A percentile compares a stretch with the other conserved stretches of the same genome.
Conservation (phyloP, 2,888 invertebrate genomes). For the Himalopsyche tibetana region DNA sequence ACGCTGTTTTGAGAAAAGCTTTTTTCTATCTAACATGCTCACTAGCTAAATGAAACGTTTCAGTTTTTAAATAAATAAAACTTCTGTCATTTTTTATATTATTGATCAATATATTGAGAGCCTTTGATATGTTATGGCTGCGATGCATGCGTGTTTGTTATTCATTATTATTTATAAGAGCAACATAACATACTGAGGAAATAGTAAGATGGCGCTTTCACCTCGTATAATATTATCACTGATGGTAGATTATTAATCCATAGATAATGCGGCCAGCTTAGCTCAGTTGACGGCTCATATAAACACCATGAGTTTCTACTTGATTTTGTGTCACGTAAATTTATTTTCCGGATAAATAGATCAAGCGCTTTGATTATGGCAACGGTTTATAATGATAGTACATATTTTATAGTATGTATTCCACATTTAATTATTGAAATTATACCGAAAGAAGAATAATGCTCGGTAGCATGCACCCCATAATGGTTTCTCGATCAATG, state of each 20-base stretch:
- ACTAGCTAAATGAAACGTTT: too few relatives aligned
- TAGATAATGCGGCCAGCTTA: background rate
- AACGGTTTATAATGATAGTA: too few relatives aligned
- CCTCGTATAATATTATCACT: constrained; percentile 22
- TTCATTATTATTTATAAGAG: constrained; percentile 14
- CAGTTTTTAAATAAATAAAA: too few relatives aligned
- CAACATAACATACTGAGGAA: constrained; percentile 18
- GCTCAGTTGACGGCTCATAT: background rate
- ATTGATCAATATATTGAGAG: background rate
- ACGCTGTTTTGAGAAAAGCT: too few relatives aligned
- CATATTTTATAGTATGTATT: too few relatives aligned
- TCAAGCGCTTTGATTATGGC: background rate
- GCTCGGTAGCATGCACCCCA: too few relatives aligned
- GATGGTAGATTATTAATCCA: constrained; percentile 17
- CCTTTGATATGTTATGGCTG: background rate
- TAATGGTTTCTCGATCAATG: too few relatives aligned
- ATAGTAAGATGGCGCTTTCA: constrained; percentile 15
- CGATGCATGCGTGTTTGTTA: background rate
- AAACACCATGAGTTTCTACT: background rate
- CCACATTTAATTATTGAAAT: too few relatives aligned
- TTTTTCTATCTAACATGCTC: too few relatives aligned
- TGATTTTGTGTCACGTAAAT: background rate
- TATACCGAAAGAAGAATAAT: too few relatives aligned
- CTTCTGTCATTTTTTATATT: too few relatives aligned
- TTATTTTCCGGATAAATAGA: constrained; percentile 1